Conservation (phyloP, 2,113 vertebrate genomes). For the Balaenoptera acutorostrata region DNA sequence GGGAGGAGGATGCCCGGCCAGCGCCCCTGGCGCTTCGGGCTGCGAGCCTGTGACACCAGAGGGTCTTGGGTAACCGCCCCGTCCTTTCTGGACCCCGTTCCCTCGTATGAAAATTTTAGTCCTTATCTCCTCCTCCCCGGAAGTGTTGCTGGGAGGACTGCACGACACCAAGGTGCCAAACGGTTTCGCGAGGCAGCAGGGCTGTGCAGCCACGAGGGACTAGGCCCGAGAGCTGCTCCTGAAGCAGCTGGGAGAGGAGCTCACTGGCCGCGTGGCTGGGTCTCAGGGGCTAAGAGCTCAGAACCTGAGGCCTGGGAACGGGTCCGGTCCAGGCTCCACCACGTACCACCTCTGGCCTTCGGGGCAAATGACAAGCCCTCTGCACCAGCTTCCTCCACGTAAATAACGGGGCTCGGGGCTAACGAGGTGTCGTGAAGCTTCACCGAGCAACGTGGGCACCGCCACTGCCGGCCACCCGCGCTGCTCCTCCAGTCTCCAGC, state of each 20-base stretch:
- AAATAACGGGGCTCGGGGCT: too few relatives aligned
- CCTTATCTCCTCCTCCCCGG: background rate
- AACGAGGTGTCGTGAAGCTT: background rate
- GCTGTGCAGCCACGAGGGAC: fast-evolving
- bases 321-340: background rate
- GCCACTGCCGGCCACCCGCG: background rate
- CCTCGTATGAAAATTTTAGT: background rate
- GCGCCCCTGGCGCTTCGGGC: fast-evolving
- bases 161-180: background rate
- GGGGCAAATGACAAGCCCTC: background rate
- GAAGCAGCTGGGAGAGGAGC: background rate
- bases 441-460: background rate
- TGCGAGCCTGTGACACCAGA: background rate
- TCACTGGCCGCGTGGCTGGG: too few relatives aligned
- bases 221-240: background rate
- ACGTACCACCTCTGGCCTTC: background rate
- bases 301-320: too few relatives aligned
- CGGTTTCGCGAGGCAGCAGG: background rate
- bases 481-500: too few relatives aligned
- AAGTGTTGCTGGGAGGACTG: background rate
- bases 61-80: background rate
- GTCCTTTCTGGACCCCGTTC: background rate
- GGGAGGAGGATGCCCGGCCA: too few relatives aligned
- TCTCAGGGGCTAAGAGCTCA: background rate
- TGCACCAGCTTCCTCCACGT: background rate